A percentile compares a stretch with the other conserved stretches of the same genome.
These are phyloP conservation scores for Sarcoramphus papa DNA, from an alignment of 2,797 vertebrate genomes.

Conservation along the genomic window DNA sequence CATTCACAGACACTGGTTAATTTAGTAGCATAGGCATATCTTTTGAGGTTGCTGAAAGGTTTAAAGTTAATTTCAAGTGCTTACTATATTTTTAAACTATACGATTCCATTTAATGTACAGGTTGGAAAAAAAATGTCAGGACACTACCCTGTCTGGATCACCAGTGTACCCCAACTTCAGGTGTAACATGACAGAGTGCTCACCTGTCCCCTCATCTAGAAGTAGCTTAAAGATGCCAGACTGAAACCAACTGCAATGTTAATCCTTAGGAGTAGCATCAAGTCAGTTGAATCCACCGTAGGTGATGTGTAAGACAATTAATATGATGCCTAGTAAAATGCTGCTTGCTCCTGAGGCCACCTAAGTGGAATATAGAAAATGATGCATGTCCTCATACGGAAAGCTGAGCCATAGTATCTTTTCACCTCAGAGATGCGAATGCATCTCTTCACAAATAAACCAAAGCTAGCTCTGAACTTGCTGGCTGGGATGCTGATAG, in stretches of 20 bases:
- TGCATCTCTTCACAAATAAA: background rate
- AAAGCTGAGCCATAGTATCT: background rate
- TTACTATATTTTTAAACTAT: background rate
- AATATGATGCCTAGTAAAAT: background rate
- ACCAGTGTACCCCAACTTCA: background rate
- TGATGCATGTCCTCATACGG: background rate
- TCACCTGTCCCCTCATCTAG: background rate
- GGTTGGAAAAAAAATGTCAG: background rate
- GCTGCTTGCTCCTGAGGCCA: background rate
- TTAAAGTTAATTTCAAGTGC: background rate
- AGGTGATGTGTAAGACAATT: background rate
- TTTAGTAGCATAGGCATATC: background rate
- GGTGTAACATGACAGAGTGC: background rate
- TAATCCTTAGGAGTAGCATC: background rate
- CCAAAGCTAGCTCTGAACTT: background rate
- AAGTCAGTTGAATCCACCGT: background rate
- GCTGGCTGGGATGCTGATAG: background rate
- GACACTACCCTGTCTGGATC: background rate
- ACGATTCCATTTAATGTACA: fast-evolving
- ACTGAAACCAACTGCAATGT: background rate
- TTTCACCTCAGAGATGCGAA: background rate
- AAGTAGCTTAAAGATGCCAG: background rate
- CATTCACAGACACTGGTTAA: background rate
- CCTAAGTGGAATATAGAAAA: background rate
- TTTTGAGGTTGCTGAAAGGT: background rate